phyloP scores from a whole-genome alignment of 2,113 vertebrate species.

The Nanger granti region DNA sequence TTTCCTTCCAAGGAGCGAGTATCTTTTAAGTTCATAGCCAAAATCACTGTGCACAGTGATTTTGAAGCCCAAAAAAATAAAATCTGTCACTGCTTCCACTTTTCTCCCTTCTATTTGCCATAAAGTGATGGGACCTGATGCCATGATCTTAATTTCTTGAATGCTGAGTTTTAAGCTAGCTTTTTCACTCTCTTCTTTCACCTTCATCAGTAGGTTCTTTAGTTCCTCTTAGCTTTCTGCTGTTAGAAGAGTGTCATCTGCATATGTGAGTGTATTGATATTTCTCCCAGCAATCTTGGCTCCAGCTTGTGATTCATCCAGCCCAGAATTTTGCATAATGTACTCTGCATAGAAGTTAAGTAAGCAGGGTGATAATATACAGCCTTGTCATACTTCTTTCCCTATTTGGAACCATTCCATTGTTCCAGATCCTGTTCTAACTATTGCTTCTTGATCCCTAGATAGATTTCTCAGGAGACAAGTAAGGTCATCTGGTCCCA shows the following conservation, averaged over 20 bases:
- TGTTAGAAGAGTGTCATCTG: background rate
- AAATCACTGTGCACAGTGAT: background rate
- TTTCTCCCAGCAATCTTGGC: background rate
- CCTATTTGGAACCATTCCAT: background rate
- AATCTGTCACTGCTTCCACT: background rate
- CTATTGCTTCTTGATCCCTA: background rate
- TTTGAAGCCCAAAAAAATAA: background rate
- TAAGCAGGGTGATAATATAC: background rate
- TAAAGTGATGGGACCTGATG: background rate
- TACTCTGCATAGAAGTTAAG: background rate
- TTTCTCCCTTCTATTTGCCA: background rate
- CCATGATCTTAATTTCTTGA: background rate
- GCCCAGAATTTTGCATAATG: background rate
- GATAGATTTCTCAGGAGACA: background rate
- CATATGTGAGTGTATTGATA: background rate
- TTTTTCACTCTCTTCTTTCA: background rate
- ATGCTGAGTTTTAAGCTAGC: background rate
- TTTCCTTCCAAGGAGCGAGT: background rate
- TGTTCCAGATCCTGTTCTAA: background rate
- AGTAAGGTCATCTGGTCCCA: background rate
- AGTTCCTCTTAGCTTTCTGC: background rate
- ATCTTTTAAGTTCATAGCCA: background rate
- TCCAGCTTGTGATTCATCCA: background rate
- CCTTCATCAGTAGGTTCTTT: background rate
- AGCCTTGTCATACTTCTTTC: background rate